Conservation (phyloP, 2,797 vertebrate species). For the Dallia pectoralis region DNA sequence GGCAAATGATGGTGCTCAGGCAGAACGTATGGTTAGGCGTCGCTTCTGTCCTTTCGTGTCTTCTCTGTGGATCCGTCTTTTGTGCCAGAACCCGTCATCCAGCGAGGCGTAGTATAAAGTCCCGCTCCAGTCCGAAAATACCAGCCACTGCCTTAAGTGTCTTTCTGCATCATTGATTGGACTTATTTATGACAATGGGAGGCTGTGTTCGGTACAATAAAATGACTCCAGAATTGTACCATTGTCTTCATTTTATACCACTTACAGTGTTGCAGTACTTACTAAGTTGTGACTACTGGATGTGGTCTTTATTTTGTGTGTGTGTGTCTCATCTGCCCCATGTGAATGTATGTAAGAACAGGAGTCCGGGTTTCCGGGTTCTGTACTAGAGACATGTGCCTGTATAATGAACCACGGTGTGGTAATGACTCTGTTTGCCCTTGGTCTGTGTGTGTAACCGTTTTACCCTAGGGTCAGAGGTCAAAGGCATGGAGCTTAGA, state of each 20-base stretch:
- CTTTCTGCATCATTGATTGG: conserved; percentile 44
- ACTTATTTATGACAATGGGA: conserved; percentile 53
- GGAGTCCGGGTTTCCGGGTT: conserved; percentile 36
- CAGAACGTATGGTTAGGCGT: conserved; percentile 23
- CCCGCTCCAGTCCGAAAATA: conserved; percentile 63
- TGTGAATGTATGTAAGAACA: conserved; percentile 35
- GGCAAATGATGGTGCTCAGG: conserved; percentile 29
- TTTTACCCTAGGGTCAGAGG: conserved; percentile 53
- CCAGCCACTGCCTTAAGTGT: conserved; percentile 74
- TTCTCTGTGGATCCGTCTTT: conserved; percentile 30
- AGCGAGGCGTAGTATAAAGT: conserved; percentile 38
- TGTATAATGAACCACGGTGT: conserved; percentile 61
- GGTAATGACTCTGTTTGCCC: conserved; percentile 36
- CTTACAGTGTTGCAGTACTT: conserved; percentile 58
- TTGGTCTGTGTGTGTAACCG: conserved; percentile 13
- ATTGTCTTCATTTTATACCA: conserved; percentile 60
- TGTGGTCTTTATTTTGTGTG: conserved; percentile 25
- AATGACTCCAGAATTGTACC: conserved; percentile 36
- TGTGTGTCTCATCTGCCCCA: conserved; percentile 19
- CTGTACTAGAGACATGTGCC: conserved; percentile 60
- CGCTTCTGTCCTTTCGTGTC: conserved; percentile 41
- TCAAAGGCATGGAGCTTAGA: conserved; percentile 63
- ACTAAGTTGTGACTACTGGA: conserved; percentile 43
- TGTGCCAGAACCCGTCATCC: conserved; percentile 58
- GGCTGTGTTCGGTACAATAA: conserved; percentile 52